Evolutionary conservation across 2,113 vertebrate species (phyloP).

Genomic region (Columba janthina): DNA sequence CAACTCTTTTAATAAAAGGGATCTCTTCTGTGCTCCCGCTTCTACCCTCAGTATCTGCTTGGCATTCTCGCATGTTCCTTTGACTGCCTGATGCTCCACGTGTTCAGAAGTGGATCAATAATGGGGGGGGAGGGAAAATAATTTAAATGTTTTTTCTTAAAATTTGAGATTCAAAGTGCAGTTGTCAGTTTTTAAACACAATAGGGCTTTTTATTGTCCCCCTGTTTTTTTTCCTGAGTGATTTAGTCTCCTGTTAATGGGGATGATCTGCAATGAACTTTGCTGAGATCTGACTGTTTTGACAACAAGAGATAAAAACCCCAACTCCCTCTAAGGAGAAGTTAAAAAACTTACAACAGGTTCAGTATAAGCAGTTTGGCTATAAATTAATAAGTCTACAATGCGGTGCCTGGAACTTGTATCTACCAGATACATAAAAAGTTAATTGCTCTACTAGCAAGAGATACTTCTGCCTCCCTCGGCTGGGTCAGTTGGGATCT

Average conservation of each 20-base stretch:
- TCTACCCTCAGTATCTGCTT: neutral
- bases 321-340: neutral
- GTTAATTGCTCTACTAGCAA: neutral
- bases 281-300: neutral
- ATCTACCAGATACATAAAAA: neutral
- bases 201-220: neutral
- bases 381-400: neutral
- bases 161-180: neutral
- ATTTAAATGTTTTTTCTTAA: neutral
- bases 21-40: neutral
- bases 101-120: neutral
- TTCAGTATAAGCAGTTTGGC: neutral
- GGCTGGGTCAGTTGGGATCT: neutral
- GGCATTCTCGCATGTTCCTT: neutral
- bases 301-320: neutral
- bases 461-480: neutral
- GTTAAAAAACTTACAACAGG: neutral
- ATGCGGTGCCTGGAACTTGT: neutral
- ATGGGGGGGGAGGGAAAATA: accelerated
- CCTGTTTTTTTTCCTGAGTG: neutral
- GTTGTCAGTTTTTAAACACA: neutral
- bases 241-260: neutral
- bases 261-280: neutral
- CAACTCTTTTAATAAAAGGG: neutral
- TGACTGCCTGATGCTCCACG: neutral